phyloP scores from a whole-genome alignment of 64 coral and sea anemone genomes.

The Cladopsammia gracilis region DNA sequence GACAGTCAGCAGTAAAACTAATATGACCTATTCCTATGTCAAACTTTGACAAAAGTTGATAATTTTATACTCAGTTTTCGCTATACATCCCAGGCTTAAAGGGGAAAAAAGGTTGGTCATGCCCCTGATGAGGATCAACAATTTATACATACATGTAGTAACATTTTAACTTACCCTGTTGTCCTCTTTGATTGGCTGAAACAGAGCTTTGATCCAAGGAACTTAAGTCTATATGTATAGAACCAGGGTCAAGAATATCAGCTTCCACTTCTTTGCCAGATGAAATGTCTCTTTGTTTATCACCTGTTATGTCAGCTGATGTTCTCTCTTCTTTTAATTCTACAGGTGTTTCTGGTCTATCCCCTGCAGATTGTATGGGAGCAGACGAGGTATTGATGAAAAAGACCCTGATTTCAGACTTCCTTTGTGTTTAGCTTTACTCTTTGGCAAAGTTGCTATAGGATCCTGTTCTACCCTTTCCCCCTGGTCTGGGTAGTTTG shows the following conservation, averaged over 20 bases:
- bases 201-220: slow-evolving; percentile 1
- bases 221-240: slow-evolving; percentile 18
- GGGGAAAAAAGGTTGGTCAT: no score
- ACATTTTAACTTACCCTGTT: background rate
- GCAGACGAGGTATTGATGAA: slow-evolving; percentile 72
- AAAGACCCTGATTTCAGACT: slow-evolving; percentile 71
- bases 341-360: slow-evolving; percentile 53
- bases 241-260: slow-evolving; percentile 6
- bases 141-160: no score
- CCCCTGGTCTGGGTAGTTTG: slow-evolving; percentile 15
- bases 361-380: slow-evolving; percentile 91
- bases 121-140: no score
- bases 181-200: background rate
- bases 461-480: slow-evolving; percentile 31
- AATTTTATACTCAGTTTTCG: no score
- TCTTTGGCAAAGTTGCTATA: slow-evolving; percentile 12
- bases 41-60: no score
- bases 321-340: background rate
- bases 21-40: no score
- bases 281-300: background rate
- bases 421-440: slow-evolving; percentile 47
- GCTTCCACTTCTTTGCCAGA: background rate
- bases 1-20: no score
- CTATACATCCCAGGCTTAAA: no score
- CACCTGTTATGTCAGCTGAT: background rate